These are phyloP conservation scores for Leucosticte australis DNA, from an alignment of 2,113 vertebrate species.

Conservation along the genomic window DNA sequence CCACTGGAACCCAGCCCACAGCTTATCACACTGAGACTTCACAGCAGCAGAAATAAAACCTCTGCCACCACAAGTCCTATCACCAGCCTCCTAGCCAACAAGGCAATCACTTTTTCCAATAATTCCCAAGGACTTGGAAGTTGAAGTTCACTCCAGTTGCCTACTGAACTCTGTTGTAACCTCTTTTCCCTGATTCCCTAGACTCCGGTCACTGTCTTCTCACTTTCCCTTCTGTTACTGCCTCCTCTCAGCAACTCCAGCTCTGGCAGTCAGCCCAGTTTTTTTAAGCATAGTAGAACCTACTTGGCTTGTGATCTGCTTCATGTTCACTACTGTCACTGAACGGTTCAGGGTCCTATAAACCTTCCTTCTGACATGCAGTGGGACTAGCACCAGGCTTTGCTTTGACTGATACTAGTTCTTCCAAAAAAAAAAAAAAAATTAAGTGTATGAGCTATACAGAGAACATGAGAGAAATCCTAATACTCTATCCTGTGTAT, in stretches of 20 bases:
- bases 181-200: not conserved
- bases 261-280: not conserved
- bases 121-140: not conserved
- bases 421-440: not conserved
- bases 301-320: not conserved
- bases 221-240: not conserved
- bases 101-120: not conserved
- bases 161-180: not conserved
- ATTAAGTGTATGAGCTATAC: not conserved
- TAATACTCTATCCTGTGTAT: not conserved
- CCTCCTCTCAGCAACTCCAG: not conserved
- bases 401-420: not conserved
- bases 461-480: not conserved
- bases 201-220: not conserved
- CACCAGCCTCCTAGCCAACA: not conserved
- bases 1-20: not conserved
- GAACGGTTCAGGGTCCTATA: not conserved
- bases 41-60: not conserved
- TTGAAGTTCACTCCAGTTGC: not conserved
- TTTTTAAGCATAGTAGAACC: not conserved
- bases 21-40: not conserved
- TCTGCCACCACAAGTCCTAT: not conserved
- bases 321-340: not conserved
- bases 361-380: not conserved
- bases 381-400: not conserved